phyloP scores from a whole-genome alignment of 2,888 invertebrate genomes.

The Archips xylosteana region DNA sequence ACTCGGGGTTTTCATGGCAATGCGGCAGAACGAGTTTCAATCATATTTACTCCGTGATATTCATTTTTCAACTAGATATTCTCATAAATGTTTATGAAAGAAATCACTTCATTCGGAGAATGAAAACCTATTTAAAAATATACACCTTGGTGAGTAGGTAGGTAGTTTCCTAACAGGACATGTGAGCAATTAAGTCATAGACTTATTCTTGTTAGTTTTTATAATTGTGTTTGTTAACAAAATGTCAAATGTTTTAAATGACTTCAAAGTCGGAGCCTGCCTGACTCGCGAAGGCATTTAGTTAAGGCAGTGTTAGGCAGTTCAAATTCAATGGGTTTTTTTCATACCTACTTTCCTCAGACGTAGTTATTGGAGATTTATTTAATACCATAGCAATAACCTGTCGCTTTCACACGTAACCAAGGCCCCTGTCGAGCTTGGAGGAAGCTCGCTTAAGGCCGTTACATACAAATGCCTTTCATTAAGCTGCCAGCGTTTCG shows the following conservation, averaged over 20 bases:
- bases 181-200: not conserved
- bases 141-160: not conserved
- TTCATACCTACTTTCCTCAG: not conserved
- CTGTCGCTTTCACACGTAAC: constrained; percentile 57
- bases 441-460: constrained; percentile 79
- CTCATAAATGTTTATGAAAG: not conserved
- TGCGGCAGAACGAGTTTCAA: constrained; percentile 30
- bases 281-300: too few relatives aligned
- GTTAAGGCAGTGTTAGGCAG: not conserved
- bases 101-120: not conserved
- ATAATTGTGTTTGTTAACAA: too few relatives aligned
- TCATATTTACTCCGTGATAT: constrained; percentile 15
- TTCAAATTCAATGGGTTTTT: not conserved
- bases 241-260: too few relatives aligned
- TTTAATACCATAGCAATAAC: constrained; percentile 23
- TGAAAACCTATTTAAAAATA: not conserved
- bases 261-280: too few relatives aligned
- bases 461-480: constrained; percentile 84
- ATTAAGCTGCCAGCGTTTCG: constrained; percentile 80
- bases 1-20: constrained; percentile 60
- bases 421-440: constrained; percentile 66
- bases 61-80: constrained; percentile 20
- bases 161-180: not conserved
- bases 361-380: not conserved
- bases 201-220: too few relatives aligned